A percentile compares a stretch with the other conserved stretches of the same genome.
Evolutionary conservation across 2,888 invertebrate genomes (phyloP).

Genomic region (Drosophila falleni): DNA sequence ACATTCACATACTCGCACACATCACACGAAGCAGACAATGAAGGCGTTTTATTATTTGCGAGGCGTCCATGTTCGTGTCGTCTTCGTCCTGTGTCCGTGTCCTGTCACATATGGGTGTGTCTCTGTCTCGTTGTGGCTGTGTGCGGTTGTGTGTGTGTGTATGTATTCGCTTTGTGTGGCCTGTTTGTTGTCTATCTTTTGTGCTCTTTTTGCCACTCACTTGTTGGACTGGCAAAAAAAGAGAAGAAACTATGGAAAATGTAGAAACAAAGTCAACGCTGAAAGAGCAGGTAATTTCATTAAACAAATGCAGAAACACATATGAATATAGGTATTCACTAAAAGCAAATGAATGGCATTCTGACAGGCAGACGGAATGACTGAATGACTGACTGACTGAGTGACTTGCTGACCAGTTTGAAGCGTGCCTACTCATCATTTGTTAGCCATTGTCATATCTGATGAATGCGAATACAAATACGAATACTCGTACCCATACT

Average conservation of each 20-base stretch:
- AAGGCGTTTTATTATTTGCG: conserved; percentile 46
- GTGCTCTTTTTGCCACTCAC: conserved; percentile 55
- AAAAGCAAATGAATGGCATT: conserved; percentile 23
- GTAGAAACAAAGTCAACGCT: conserved; percentile 36
- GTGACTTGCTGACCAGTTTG: conserved; percentile 36
- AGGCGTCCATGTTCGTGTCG: conserved; percentile 33
- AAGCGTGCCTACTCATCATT: conserved; percentile 22
- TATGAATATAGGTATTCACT: conserved; percentile 37
- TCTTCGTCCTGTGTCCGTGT: conserved; percentile 12
- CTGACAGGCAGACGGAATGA: conserved; percentile 2
- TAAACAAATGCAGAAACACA: conserved; percentile 60
- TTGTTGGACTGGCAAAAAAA: conserved; percentile 40
- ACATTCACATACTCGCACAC: not conserved
- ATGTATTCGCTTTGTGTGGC: no score
- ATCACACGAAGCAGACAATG: conserved; percentile 58
- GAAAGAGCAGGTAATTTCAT: conserved; percentile 71
- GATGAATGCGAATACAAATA: conserved; percentile 23
- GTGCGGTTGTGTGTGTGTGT: conserved; percentile 11
- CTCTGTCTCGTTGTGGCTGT: conserved; percentile 15
- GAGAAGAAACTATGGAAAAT: conserved; percentile 19
- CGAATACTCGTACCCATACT: conserved; percentile 3
- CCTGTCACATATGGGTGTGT: conserved; percentile 27
- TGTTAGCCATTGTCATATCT: conserved; percentile 29
- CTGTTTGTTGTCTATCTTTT: conserved; percentile 54
- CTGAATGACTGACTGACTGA: conserved; percentile 21